Conservation (phyloP, 2,797 vertebrate genomes). For the Gymnothorax javanicus region DNA sequence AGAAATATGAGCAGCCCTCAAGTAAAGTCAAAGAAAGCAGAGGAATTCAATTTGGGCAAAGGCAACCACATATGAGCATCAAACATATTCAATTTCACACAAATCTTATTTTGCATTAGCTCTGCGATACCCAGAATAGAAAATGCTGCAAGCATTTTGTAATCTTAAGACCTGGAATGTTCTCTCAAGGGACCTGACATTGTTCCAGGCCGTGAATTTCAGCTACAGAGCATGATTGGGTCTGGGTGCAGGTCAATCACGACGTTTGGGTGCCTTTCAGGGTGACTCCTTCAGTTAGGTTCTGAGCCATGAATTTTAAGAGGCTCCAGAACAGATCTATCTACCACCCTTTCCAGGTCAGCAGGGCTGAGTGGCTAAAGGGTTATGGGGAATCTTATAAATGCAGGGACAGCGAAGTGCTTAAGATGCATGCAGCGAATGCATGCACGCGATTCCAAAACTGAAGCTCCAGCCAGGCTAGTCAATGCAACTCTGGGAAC, state of each 20-base stretch:
- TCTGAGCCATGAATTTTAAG: background rate
- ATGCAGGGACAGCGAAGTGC: background rate
- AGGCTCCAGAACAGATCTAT: background rate
- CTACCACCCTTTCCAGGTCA: background rate
- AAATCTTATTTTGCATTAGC: background rate
- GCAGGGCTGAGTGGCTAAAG: background rate
- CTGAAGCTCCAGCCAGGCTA: conserved; percentile 40
- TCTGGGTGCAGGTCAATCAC: conserved; percentile 38
- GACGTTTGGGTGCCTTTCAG: conserved; percentile 39
- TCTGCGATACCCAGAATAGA: background rate
- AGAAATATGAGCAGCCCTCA: background rate
- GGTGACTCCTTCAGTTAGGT: conserved; percentile 26
- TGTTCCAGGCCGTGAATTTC: background rate
- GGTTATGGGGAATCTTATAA: background rate
- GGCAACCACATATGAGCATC: background rate
- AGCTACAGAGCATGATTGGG: conserved; percentile 26
- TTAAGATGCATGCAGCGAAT: background rate
- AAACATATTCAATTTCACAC: background rate
- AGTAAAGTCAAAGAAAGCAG: background rate
- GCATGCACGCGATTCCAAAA: conserved; percentile 40
- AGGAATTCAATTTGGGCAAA: background rate
- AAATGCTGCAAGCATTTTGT: conserved; percentile 23
- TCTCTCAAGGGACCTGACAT: background rate
- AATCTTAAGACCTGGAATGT: conserved; percentile 7
- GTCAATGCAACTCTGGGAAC: conserved; percentile 41